A percentile compares a stretch with the other conserved stretches of the same genome.
These are phyloP conservation scores for Altica lythri DNA, from an alignment of 2,888 invertebrate genomes.

Conservation along the genomic window DNA sequence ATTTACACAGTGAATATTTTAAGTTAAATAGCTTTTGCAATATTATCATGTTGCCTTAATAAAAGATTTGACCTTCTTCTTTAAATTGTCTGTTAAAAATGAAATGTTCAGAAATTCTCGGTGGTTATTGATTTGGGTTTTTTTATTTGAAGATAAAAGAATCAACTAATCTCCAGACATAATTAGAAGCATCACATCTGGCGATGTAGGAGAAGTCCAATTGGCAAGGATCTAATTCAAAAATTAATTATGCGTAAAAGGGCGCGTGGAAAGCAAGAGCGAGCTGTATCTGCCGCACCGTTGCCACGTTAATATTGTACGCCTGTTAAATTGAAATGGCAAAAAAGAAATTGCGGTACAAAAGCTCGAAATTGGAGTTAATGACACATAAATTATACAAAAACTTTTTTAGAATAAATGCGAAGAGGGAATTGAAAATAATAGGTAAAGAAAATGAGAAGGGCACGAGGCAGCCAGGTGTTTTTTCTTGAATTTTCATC, in stretches of 20 bases:
- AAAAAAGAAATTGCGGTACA: slow-evolving; percentile 30
- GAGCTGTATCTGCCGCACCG: slow-evolving; percentile 6
- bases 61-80: no score
- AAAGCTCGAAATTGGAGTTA: slow-evolving; percentile 40
- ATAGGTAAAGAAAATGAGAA: slow-evolving; percentile 44
- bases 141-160: no score
- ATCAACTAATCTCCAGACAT: no score
- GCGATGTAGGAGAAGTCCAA: slow-evolving; percentile 10
- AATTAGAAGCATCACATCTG: slow-evolving; percentile 22
- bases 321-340: slow-evolving; percentile 30
- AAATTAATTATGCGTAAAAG: slow-evolving; percentile 33
- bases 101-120: no score
- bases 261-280: no score
- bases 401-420: slow-evolving; percentile 46
- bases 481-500: slow-evolving; percentile 21
- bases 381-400: slow-evolving; percentile 52
- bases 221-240: slow-evolving; percentile 26
- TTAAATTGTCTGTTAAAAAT: no score
- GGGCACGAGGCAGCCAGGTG: slow-evolving; percentile 23
- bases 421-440: slow-evolving; percentile 46
- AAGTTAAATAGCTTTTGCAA: no score
- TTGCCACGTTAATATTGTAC: slow-evolving; percentile 29
- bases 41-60: no score
- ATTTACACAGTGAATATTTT: no score
- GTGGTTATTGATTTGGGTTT: no score